Base-by-base conservation (phyloP, 2,888 invertebrate genomes). In the Yponomeuta plumbellus region DNA sequence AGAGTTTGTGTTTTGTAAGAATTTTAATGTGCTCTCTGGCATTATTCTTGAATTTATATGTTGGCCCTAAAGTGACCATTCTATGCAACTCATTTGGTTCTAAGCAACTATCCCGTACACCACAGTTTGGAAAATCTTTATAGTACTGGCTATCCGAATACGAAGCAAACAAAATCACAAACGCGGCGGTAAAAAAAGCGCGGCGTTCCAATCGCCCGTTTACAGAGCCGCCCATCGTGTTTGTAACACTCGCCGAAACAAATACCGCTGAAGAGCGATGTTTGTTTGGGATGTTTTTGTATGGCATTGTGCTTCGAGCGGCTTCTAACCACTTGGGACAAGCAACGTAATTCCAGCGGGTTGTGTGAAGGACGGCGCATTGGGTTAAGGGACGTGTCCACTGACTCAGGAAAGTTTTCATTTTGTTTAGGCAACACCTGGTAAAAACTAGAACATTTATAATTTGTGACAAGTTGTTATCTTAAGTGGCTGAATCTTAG, bases 281-380 rank as follows among this genome's bases (percentile, higher is more conserved):
- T 64, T 64, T 44, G 44, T 64, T 64, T 64, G 56, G 64, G 64
- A 64, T 64, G 52, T 21, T 21, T 44, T 64, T 64, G 44, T 64
- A 64, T 10, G 26, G 23, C 23, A 59, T 52, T 52, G 44, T 52
- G 44, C 44, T 52, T 52, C 44, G 44, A 52, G 44, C 44, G 44
- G 44, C 44, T 52, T 52, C 44, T 17, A 52, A 52, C 44, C 44
- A 52, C 44, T 52, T 52, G 44, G 44, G 44, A 52, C 17, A 52
- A 52, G 44, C 17, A 52, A 17, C 44, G 44, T 52, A 52, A 52
- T 52, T 52, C 44, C 44, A 52, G 44, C 44, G 44, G 44, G 17
- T 52, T 52, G 44, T 52, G 17, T 52, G 17, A 52, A 52, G 44
- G 17, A 52, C 44, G 44, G 17, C 13, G 17, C 44, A 17, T 5